Evolutionary conservation across 2,113 vertebrate genomes (phyloP).

Genomic region (Antigone vipio): DNA sequence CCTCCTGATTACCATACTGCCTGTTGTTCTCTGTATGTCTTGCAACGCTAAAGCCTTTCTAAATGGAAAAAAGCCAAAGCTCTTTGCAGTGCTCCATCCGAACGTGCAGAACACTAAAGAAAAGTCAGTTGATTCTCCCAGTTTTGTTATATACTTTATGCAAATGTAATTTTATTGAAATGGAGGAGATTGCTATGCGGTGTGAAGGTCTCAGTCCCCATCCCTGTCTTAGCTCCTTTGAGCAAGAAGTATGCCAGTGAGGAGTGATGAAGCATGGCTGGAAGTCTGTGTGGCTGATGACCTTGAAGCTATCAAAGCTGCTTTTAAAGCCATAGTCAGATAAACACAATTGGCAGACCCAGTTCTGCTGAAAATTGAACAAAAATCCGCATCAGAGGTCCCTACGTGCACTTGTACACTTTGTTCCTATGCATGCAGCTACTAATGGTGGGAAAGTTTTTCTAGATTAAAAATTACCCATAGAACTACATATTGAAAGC

Average conservation of each 20-base stretch:
- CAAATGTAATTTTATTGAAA: neutral
- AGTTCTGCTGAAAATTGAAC: neutral
- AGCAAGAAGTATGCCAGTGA: neutral
- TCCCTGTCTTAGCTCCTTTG: neutral
- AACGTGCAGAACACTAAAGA: neutral
- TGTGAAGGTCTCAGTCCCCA: neutral
- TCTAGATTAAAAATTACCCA: neutral
- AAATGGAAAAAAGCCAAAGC: neutral
- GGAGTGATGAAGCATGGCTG: neutral
- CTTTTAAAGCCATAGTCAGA: neutral
- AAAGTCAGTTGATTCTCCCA: neutral
- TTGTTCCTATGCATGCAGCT: neutral
- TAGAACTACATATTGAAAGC: neutral
- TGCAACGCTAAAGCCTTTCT: neutral
- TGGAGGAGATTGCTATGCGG: neutral
- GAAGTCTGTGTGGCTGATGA: neutral
- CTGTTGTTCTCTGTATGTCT: neutral
- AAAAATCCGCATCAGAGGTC: neutral
- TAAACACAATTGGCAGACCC: neutral
- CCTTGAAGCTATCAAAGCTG: neutral
- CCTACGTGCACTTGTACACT: neutral
- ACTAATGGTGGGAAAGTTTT: neutral
- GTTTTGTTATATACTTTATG: neutral
- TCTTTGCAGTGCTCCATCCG: neutral
- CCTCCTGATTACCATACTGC: neutral